Conservation (phyloP, 2,113 vertebrate genomes). For the Notarius lentiginosus region DNA sequence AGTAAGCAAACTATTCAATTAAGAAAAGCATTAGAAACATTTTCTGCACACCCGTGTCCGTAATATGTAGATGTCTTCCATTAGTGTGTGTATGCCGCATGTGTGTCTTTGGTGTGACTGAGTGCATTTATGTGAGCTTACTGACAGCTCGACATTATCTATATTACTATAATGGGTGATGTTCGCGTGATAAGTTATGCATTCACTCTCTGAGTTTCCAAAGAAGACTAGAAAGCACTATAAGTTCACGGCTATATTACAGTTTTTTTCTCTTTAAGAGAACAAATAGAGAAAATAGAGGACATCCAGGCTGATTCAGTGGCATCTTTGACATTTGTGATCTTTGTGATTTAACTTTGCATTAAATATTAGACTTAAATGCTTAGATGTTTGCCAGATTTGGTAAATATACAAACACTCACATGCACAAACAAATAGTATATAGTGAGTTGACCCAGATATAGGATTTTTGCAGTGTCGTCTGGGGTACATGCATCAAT, state of each 20-base stretch:
- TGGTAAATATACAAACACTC: not conserved
- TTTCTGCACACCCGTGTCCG: conserved; percentile 26
- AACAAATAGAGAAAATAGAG: conserved; percentile 39
- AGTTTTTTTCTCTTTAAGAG: conserved; percentile 28
- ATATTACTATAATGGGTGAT: conserved; percentile 2
- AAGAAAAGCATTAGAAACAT: conserved; percentile 37
- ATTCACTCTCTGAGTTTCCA: not conserved
- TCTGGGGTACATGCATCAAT: not conserved
- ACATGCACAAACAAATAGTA: not conserved
- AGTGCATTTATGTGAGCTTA: not conserved
- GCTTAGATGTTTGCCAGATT: too few relatives aligned
- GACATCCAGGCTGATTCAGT: not conserved
- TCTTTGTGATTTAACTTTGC: not conserved
- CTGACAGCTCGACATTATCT: conserved; percentile 3
- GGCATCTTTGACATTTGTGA: not conserved
- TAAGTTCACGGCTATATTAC: conserved; percentile 12
- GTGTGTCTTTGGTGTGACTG: not conserved
- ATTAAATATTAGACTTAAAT: not conserved
- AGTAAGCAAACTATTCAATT: conserved; percentile 38
- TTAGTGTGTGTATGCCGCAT: conserved; percentile 2
- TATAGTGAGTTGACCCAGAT: not conserved
- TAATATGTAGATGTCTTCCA: conserved; percentile 37
- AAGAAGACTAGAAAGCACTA: conserved; percentile 6
- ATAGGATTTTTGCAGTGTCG: not conserved
- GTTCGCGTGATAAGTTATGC: not conserved